Conservation (phyloP, 2,888 invertebrate genomes). For the Dryococelus australis region DNA sequence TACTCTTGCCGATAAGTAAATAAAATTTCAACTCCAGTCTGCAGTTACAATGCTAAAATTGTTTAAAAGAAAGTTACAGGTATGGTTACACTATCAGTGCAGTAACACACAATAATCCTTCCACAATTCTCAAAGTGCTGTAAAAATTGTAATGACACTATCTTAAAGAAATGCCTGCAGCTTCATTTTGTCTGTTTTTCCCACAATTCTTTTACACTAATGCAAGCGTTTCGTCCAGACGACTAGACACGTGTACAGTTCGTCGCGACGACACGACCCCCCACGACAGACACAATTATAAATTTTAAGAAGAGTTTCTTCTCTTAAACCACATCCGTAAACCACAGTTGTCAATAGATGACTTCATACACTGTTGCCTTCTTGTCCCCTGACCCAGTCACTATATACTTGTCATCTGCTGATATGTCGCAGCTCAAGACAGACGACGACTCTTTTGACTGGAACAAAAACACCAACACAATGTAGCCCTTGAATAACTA, state of each 20-base stretch:
- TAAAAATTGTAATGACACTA: background rate
- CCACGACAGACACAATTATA: background rate
- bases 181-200: background rate
- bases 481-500: background rate
- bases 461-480: constrained; percentile 56
- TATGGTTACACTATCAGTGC: background rate
- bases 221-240: background rate
- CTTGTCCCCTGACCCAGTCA: constrained; percentile 97
- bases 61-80: background rate
- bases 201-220: background rate
- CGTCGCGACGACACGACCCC: constrained; percentile 3
- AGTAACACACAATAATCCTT: constrained; percentile 8
- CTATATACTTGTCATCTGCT: constrained; percentile 96
- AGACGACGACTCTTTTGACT: constrained; percentile 96
- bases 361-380: constrained; percentile 98
- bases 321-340: background rate
- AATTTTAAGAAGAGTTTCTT: background rate
- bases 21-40: background rate
- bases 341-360: constrained; percentile 69
- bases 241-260: constrained; percentile 16
- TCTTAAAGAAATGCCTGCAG: background rate
- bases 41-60: background rate
- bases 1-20: background rate
- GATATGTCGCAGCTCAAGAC: constrained; percentile 99
- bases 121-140: background rate